Conservation (phyloP, 2,113 vertebrate species). For the Pterocles gutturalis region DNA sequence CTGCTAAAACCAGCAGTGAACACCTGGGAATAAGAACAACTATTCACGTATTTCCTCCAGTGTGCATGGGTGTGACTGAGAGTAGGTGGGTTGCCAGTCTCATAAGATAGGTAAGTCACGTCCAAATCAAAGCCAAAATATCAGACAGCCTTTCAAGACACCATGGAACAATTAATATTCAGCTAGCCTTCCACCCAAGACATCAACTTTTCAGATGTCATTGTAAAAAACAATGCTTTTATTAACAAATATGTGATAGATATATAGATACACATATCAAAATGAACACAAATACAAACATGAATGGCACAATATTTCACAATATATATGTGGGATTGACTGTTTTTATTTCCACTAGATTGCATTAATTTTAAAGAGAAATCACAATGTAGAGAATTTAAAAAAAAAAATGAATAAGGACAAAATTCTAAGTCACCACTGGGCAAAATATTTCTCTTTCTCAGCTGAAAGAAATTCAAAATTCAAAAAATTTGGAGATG, state of each 20-base stretch:
- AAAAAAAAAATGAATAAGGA: background rate
- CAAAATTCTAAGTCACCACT: background rate
- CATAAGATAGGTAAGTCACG: background rate
- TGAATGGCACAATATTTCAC: background rate
- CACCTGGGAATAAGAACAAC: background rate
- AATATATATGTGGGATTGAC: fast-evolving
- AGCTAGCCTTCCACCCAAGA: background rate
- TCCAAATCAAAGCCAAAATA: conserved; percentile 23
- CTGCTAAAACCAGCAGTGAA: background rate
- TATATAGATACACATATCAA: background rate
- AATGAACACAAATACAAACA: background rate
- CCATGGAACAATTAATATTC: conserved; percentile 42
- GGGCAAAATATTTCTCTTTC: background rate
- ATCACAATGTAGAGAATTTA: background rate
- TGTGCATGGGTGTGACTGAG: background rate
- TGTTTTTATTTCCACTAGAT: background rate
- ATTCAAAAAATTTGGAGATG: background rate
- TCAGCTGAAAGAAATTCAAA: background rate
- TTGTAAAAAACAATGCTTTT: background rate
- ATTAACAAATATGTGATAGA: background rate
- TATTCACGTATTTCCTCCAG: background rate
- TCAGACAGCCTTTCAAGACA: background rate
- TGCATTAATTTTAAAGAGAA: background rate
- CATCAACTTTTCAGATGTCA: conserved; percentile 38
- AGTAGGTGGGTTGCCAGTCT: background rate